These are phyloP conservation scores for Fabriciana adippe DNA, from an alignment of 2,888 invertebrate species.

Conservation along the genomic window DNA sequence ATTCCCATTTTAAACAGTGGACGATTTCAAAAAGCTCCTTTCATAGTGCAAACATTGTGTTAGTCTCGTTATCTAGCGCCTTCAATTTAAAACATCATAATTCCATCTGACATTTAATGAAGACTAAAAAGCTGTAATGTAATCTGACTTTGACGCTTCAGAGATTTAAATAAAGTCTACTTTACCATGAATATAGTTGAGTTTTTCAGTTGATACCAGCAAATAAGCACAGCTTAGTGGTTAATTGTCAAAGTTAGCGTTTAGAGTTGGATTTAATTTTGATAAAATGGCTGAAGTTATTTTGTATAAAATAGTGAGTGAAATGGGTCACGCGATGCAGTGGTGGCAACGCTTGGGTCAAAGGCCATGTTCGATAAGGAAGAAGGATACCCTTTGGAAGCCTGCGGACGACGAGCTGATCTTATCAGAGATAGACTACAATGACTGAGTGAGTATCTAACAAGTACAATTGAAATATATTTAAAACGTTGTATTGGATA, in stretches of 20 bases:
- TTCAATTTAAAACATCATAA: constrained; percentile 40
- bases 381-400: constrained; percentile 60
- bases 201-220: constrained; percentile 35
- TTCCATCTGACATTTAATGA: constrained; percentile 27
- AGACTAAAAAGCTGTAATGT: constrained; percentile 21
- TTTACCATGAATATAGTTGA: constrained; percentile 30
- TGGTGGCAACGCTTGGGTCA: constrained; percentile 40
- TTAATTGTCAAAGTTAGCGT: constrained; percentile 67
- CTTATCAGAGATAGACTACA: constrained; percentile 51
- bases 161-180: constrained; percentile 27
- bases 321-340: constrained; percentile 61
- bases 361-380: constrained; percentile 58
- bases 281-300: constrained; percentile 57
- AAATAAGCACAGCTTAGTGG: constrained; percentile 41
- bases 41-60: constrained; percentile 34
- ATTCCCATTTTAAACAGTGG: constrained; percentile 13
- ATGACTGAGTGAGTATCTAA: constrained; percentile 50
- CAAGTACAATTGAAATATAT: constrained; percentile 35
- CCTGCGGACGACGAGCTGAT: constrained; percentile 59
- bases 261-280: constrained; percentile 62
- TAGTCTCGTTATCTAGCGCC: constrained; percentile 37
- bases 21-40: constrained; percentile 31
- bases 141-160: constrained; percentile 17
- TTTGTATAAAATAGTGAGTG: constrained; percentile 49
- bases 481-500: too few relatives aligned